Conservation (phyloP, 2,797 vertebrate species). For the Cygnus olor region DNA sequence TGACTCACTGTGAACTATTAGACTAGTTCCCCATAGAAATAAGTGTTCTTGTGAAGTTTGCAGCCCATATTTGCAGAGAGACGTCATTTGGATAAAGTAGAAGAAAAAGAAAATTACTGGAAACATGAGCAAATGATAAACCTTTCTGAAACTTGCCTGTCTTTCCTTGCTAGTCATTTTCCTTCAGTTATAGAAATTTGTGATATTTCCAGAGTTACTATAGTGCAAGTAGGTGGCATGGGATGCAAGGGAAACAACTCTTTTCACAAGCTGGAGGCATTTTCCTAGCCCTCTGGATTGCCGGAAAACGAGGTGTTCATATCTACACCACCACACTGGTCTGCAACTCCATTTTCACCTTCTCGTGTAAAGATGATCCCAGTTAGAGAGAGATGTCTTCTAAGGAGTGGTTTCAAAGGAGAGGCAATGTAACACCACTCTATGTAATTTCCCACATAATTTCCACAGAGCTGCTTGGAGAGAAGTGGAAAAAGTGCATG, state of each 20-base stretch:
- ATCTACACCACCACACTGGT: not conserved
- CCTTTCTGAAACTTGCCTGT: not conserved
- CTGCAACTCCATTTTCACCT: not conserved
- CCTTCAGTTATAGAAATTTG: not conserved
- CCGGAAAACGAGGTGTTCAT: not conserved
- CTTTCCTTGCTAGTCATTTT: not conserved
- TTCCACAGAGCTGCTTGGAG: not conserved
- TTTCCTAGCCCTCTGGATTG: not conserved
- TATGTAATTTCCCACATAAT: not conserved
- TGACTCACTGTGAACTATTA: not conserved
- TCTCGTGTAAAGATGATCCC: not conserved
- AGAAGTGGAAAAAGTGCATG: not conserved
- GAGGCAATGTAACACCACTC: not conserved
- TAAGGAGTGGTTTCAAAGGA: not conserved
- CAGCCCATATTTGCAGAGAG: not conserved
- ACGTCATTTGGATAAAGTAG: not conserved
- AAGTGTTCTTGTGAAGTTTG: not conserved
- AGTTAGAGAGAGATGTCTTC: not conserved
- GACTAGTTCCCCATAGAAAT: not conserved
- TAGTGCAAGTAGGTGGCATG: not conserved
- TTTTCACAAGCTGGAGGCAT: not conserved
- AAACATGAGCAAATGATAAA: not conserved
- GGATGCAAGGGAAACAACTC: not conserved
- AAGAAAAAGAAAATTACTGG: not conserved
- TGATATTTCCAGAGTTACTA: not conserved